Evolutionary conservation across 1,140 invertebrate species (phyloP), one percentile per base, ranked within the genome.

Genomic region (Tetramorium alpestre): DNA sequence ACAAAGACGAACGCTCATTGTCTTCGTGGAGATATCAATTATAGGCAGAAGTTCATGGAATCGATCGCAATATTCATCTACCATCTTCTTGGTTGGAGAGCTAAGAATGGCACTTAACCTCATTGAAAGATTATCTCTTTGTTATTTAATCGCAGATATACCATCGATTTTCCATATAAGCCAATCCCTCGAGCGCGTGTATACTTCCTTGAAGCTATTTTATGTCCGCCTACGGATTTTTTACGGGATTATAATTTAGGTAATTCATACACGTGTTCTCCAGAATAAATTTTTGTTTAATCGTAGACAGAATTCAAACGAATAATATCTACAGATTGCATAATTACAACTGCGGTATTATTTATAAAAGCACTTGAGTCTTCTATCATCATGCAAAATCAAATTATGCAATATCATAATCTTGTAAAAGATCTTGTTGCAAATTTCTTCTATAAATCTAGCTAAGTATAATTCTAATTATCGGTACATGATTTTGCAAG

Each of bases 101-200:
- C 38, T 75, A 65, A 64, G n/a, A 72, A 85, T 73, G 56, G 67
- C 67, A 85, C 51, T 85, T 86, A 70, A 58, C 69, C 82, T 72
- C 86, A 77, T 88, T 73, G 72, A 77, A 54, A 69, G 62, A 88
- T 85, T 67, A 86, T 70, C 33, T 51, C 44, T 58, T 65, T 58
- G 72, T 69, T 87, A 85, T 85, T 73, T 85, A 86, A 76, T 69
- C 60, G 72, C 69, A 82, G 72, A 44, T 75, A 38, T 69, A 33
- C 13, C 64, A 47, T 85, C 65, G 87, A 77, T 70, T 87, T 78
- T 25, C 38, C 38, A 56, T 64, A n/a, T 54, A 69, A 49, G 41
- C 41, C 4, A 10, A 22, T 16, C 22, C 38, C 47, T 70, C 28
- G n/a, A 38, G 28, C 25, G n/a, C 65, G 44, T 62, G 54, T 75